Percentiles rank a stretch among this genome's conserved stretches.
Conservation (phyloP, 2,888 invertebrate genomes). For the Dasysyrphus tricinctus region DNA sequence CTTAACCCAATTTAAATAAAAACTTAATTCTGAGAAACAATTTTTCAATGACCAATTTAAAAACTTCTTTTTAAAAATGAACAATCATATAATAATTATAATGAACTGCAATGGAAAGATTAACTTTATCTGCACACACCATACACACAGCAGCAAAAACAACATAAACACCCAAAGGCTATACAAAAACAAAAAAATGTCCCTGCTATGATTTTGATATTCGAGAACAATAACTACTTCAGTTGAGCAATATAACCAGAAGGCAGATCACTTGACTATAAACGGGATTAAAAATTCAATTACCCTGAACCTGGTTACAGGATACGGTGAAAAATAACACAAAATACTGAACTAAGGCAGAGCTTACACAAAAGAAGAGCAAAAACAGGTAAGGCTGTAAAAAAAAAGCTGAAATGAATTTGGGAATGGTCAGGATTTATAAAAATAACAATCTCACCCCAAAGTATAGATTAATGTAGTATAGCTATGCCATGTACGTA, state of each 20-base stretch:
- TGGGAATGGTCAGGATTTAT: conserved; percentile 52
- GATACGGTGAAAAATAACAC: conserved; percentile 27
- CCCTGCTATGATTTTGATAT: background rate
- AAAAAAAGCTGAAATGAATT: conserved; percentile 11
- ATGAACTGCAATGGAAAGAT: conserved; percentile 4
- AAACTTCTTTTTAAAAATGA: background rate
- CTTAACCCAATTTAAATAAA: background rate
- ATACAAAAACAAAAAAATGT: background rate
- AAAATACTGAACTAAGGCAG: background rate
- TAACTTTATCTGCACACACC: background rate
- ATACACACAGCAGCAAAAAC: background rate
- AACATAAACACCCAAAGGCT: background rate
- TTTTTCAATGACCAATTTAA: background rate
- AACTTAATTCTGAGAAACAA: no score
- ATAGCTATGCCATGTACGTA: no score
- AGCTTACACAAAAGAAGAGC: conserved; percentile 19
- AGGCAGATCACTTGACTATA: conserved; percentile 82
- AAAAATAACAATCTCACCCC: background rate
- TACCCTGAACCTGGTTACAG: conserved; percentile 76
- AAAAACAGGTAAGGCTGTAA: conserved; percentile 1
- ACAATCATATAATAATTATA: background rate
- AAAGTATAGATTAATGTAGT: no score
- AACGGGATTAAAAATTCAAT: conserved; percentile 84
- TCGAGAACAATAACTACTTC: conserved; percentile 10
- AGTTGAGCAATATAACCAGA: conserved; percentile 23